A percentile compares a stretch with the other conserved stretches of the same genome.
These are phyloP conservation scores for Cenopis cana DNA, from an alignment of 2,888 invertebrate genomes.

Conservation along the genomic window DNA sequence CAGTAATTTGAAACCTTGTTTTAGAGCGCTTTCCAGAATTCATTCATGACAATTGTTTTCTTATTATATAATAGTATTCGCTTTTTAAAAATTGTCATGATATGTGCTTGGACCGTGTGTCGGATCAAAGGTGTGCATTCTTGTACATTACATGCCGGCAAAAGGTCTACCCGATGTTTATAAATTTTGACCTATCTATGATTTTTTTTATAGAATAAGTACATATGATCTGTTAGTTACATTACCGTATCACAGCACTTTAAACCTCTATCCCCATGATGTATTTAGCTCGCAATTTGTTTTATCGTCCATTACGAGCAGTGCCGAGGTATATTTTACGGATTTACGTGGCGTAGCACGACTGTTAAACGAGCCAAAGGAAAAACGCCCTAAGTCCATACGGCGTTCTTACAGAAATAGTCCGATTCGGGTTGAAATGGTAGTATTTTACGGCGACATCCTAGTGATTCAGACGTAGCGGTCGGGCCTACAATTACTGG, in stretches of 20 bases:
- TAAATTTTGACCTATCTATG: too few relatives aligned
- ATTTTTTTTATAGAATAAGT: too few relatives aligned
- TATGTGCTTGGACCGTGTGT: too few relatives aligned
- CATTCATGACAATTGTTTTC: too few relatives aligned
- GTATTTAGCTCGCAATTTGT: conserved; percentile 60
- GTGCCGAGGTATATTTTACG: conserved; percentile 58
- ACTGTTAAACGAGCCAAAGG: conserved; percentile 2
- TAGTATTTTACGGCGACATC: conserved; percentile 58
- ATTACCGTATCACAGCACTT: conserved; percentile 32
- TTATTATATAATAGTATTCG: too few relatives aligned
- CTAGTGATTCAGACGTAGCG: conserved; percentile 53
- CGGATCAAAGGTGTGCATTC: too few relatives aligned
- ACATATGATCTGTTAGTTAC: conserved; percentile 15
- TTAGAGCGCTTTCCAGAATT: too few relatives aligned
- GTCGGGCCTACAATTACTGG: conserved; percentile 39
- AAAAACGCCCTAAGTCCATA: neutral
- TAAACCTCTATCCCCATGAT: conserved; percentile 53
- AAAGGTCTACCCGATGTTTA: too few relatives aligned
- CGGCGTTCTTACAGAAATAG: neutral
- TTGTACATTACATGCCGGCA: too few relatives aligned
- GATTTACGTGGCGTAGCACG: conserved; percentile 54
- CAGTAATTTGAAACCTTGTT: too few relatives aligned
- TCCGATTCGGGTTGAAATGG: conserved; percentile 1
- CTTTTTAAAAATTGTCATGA: too few relatives aligned
- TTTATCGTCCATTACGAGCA: conserved; percentile 61